phyloP scores from a whole-genome alignment of 2,113 vertebrate genomes.

The Ammodramus savannarum region DNA sequence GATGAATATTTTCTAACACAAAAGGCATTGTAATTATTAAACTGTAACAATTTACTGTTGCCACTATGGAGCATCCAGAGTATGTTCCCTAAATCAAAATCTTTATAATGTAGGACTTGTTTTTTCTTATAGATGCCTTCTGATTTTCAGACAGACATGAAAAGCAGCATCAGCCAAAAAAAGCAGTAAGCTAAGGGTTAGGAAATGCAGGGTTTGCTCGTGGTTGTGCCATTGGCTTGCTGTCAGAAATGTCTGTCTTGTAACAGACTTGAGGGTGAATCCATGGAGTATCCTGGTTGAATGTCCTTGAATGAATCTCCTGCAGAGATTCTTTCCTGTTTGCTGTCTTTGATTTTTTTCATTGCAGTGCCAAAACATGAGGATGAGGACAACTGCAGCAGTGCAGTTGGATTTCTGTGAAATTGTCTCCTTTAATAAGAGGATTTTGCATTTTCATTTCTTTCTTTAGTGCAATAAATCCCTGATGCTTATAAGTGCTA shows the following conservation, averaged over 20 bases:
- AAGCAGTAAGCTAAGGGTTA: background rate
- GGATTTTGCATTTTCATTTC: background rate
- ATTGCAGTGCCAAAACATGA: background rate
- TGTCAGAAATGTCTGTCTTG: background rate
- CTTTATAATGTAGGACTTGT: background rate
- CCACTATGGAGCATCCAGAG: background rate
- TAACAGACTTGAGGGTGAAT: background rate
- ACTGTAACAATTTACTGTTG: conserved; percentile 5
- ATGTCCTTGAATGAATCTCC: background rate
- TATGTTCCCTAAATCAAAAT: background rate
- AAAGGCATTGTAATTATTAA: conserved; percentile 28
- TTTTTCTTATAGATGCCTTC: background rate
- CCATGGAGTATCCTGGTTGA: background rate
- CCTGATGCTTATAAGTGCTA: background rate
- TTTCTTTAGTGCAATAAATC: background rate
- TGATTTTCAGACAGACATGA: background rate
- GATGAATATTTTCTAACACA: conserved; percentile 2
- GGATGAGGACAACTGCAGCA: background rate
- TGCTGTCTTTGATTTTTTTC: background rate
- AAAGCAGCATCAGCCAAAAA: background rate
- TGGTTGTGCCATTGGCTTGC: background rate
- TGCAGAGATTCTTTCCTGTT: background rate
- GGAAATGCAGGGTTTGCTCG: background rate
- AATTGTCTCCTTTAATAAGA: background rate
- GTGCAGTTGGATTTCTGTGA: background rate